Evolutionary conservation across 2,797 vertebrate species (phyloP).

Genomic region (Manis pentadactyla): DNA sequence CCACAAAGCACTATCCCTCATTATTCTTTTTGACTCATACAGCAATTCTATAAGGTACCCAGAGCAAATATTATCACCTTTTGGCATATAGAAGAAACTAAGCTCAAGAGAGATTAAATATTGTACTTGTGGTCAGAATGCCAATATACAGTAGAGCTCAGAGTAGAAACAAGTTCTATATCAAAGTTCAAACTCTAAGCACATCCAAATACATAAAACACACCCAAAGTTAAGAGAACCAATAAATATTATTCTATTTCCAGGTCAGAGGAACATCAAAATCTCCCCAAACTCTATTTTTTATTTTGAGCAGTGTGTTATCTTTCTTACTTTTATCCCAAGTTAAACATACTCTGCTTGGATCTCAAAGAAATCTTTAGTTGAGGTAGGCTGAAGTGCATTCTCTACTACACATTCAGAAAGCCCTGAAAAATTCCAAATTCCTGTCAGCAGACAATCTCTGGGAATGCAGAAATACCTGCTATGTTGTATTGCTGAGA

Average conservation of each 20-base stretch:
- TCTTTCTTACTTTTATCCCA: not conserved
- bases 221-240: not conserved
- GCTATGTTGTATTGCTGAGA: not conserved
- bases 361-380: slow-evolving; percentile 15
- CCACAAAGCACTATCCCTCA: not conserved
- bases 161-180: not conserved
- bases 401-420: not conserved
- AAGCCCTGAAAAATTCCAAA: not conserved
- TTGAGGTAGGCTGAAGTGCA: not conserved
- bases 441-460: not conserved
- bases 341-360: not conserved
- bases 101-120: slow-evolving; percentile 34
- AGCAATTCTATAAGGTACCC: not conserved
- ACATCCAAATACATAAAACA: not conserved
- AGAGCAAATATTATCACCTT: not conserved
- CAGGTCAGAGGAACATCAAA: not conserved
- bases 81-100: slow-evolving; percentile 16
- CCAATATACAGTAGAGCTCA: not conserved
- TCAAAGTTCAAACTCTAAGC: slow-evolving; percentile 3
- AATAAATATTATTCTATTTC: not conserved
- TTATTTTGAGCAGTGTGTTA: not conserved
- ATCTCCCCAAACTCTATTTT: slow-evolving; percentile 3
- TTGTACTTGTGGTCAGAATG: not conserved
- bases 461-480: not conserved
- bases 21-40: not conserved